Base-by-base conservation (phyloP, 2,113 vertebrate genomes). In the Erinaceus europaeus region DNA sequence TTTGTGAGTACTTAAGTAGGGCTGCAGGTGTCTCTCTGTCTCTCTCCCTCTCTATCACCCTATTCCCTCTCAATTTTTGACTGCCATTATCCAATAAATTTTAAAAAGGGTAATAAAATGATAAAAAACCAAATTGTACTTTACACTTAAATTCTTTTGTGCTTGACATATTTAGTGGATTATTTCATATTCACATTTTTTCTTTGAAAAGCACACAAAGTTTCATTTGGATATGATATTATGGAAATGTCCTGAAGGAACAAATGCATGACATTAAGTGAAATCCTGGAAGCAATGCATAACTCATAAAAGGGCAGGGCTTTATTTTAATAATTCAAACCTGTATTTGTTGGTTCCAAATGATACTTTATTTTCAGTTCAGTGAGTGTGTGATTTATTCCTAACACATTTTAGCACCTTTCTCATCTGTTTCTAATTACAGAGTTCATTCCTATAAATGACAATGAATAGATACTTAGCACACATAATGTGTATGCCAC, bases 371-470 rank as follows among this genome's bases (percentile, higher is more conserved):
- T 91, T 92, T 80, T 86, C 85, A 92, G 87, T 89, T 90, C 72
- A 73, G 17, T 93, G 85, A 93, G 85, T 79, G 68, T 86, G 76
- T 93, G 50, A 88, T 79, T 90, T 75, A 87, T 62, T 90, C 18
- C 50, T 65, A 55, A 81, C 90, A 78, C 48, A 94, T 76, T 82
- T 90, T 88, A 81, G 29, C n/a, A 55, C 48, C 15, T 61, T 46
- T 91, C n/a, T 89, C 17, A 25, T 86, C 52, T 3, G 75, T 86
- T 91, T 91, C 75, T 62, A 83, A 5, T 59, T 83, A 21, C 20
- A 89, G 48, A 57, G 5, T 23, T 76, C 59, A 88, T n/a, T 86
- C 59, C 10, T 13, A 0, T 65, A 72, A 86, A 25, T 62, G 77
- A 62, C 15, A 76, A 13, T 52, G 18, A 59, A 53, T 40, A 88